Evolutionary conservation across 2,113 vertebrate genomes (phyloP), one percentile per base, ranked within the genome.

Genomic region (Sinocyclocheilus anshuiensis): DNA sequence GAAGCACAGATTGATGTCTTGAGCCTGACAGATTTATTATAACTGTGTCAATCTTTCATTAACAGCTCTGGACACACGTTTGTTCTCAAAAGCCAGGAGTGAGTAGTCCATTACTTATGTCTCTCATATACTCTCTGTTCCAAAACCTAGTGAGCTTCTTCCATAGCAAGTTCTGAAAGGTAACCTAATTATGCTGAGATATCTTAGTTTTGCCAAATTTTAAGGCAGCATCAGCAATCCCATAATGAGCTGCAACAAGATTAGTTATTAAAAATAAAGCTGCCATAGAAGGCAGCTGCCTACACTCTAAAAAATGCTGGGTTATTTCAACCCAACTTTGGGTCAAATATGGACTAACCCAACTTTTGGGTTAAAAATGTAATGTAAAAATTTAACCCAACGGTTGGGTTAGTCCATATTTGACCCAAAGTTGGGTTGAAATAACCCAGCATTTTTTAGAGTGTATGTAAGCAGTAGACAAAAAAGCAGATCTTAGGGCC

Each of bases 61-160:
- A 24, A 57, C 88, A 95, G 94, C 85, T 26, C 36, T 94, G 6
- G 94, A 94, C 55, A 0, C 72, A 1, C 92, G 93, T 7, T 50
- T 94, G 77, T 1, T 90, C 20, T 50, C 74, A 8, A 48, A 48
- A 1, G 36, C 36, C 8, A 71, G 81, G 48, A 6, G 94, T 95
- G 84, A 94, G 94, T 92, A n/a, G 10, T 42, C 6, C 22, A 7
- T 26, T 26, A 24, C 42, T 26, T 50, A 45, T 45, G 42, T 45
- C 45, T 76, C 42, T 69, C 29, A 69, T 18, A 50, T 24, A 50
- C n/a, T 50, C 1, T 24, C 42, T 45, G 6, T 50, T 50, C 36
- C 71, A 74, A 42, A 74, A 42, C 71, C 71, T 74, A 74, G 11
- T 45, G 42, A 45, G 42, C 74, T 76, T n/a, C 42, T 10, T 74